A percentile compares a stretch with the other conserved stretches of the same genome.
These are phyloP conservation scores for Danio tinwini DNA, from an alignment of 2,797 vertebrate genomes.

Conservation along the genomic window DNA sequence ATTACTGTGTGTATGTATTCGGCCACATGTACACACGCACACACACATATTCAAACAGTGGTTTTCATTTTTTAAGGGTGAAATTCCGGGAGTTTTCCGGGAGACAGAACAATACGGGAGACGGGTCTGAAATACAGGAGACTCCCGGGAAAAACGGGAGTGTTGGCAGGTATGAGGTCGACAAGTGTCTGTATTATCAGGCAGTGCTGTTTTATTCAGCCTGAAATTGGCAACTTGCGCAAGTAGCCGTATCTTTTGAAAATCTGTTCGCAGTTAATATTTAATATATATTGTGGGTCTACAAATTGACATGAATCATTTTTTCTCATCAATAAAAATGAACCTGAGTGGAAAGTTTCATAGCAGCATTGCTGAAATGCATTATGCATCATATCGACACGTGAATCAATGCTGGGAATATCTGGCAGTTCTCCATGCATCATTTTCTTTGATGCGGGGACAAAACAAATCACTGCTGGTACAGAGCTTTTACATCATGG, in stretches of 20 bases:
- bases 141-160: too few species aligned
- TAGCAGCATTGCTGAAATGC: not conserved
- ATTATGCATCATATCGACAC: not conserved
- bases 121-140: too few species aligned
- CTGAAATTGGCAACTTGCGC: not conserved
- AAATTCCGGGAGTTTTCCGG: too few species aligned
- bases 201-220: not conserved
- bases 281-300: not conserved
- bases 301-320: not conserved
- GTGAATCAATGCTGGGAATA: not conserved
- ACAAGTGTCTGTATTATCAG: not conserved
- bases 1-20: not conserved
- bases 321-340: not conserved
- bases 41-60: conserved; percentile 16
- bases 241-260: not conserved
- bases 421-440: not conserved
- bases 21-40: conserved; percentile 9
- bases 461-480: conserved; percentile 1
- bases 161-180: too few species aligned
- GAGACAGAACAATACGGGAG: too few species aligned
- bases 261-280: not conserved
- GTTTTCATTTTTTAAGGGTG: too few species aligned
- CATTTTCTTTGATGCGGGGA: not conserved
- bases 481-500: too few species aligned
- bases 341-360: not conserved